These are phyloP conservation scores for Lytechinus pictus DNA, from an alignment of 35 echinoderm and acorn worm species.

Conservation along the genomic window DNA sequence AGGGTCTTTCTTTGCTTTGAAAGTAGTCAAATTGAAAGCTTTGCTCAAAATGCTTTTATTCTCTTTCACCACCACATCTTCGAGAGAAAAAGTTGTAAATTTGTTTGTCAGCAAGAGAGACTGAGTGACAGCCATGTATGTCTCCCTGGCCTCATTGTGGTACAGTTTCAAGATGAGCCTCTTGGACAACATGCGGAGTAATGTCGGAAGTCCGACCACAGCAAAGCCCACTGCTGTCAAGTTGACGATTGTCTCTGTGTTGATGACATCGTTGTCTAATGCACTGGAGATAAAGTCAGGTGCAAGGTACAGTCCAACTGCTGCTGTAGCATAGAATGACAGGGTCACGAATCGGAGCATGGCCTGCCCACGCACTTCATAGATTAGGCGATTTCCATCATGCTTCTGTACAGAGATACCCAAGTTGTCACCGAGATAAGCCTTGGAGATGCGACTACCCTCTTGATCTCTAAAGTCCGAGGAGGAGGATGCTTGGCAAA, in stretches of 20 bases:
- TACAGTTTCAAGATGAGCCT: conserved; percentile 78
- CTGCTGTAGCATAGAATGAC: conserved; percentile 72
- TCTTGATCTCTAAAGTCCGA: background rate
- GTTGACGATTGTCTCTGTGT: conserved; percentile 49
- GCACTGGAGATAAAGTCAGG: conserved; percentile 78
- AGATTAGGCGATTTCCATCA: conserved; percentile 73
- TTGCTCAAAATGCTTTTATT: conserved; percentile 25
- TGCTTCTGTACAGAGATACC: conserved; percentile 28
- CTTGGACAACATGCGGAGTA: conserved; percentile 54
- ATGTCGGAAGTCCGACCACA: conserved; percentile 60
- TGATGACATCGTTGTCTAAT: conserved; percentile 64
- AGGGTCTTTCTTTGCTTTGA: conserved; percentile 62
- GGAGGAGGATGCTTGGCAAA: background rate
- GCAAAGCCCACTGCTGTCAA: conserved; percentile 35
- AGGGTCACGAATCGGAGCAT: conserved; percentile 61
- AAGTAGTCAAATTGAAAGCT: conserved; percentile 59
- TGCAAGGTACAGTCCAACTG: conserved; percentile 69
- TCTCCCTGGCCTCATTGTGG: conserved; percentile 69
- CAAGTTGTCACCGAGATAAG: background rate
- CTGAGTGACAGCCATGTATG: conserved; percentile 67
- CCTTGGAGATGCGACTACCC: background rate
- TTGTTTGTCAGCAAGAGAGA: conserved; percentile 38
- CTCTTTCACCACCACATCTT: conserved; percentile 50
- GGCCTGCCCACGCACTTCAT: conserved; percentile 56
- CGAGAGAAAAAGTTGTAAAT: conserved; percentile 28